A percentile compares a stretch with the other conserved stretches of the same genome.
Evolutionary conservation across 2,888 invertebrate species (phyloP).

Genomic region (Pyrrhosoma nymphula): DNA sequence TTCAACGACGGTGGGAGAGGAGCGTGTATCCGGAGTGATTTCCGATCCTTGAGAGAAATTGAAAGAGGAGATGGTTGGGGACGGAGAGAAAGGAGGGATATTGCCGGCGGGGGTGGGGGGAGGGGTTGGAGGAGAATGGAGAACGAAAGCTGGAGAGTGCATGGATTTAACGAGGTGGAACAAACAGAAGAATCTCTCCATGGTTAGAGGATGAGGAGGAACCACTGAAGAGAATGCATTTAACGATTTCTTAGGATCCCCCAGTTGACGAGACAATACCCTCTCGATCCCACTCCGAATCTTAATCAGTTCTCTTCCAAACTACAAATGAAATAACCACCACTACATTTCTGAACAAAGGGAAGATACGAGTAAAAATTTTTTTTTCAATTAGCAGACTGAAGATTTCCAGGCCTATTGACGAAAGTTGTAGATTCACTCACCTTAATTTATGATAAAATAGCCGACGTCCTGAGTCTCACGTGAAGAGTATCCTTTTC

Average conservation of each 20-base stretch:
- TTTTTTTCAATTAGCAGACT: no score
- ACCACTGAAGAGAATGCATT: background rate
- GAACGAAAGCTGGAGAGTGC: background rate
- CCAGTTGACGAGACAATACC: background rate
- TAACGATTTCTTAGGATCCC: background rate
- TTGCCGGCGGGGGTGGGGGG: background rate
- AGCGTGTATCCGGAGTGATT: background rate
- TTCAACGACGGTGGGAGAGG: background rate
- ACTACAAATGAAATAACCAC: no score
- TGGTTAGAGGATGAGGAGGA: background rate
- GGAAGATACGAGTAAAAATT: no score
- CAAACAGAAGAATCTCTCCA: background rate
- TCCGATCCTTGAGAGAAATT: background rate
- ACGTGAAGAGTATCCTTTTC: no score
- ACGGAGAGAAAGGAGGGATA: background rate
- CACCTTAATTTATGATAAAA: no score
- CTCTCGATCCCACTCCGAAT: background rate
- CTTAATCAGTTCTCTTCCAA: background rate
- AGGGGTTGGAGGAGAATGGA: background rate
- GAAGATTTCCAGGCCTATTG: no score
- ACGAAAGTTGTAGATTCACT: no score
- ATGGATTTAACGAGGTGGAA: background rate
- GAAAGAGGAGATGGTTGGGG: background rate
- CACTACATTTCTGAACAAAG: no score
- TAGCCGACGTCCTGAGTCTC: no score